phyloP scores from a whole-genome alignment of 2,888 invertebrate species.

The Melanophora roralis region DNA sequence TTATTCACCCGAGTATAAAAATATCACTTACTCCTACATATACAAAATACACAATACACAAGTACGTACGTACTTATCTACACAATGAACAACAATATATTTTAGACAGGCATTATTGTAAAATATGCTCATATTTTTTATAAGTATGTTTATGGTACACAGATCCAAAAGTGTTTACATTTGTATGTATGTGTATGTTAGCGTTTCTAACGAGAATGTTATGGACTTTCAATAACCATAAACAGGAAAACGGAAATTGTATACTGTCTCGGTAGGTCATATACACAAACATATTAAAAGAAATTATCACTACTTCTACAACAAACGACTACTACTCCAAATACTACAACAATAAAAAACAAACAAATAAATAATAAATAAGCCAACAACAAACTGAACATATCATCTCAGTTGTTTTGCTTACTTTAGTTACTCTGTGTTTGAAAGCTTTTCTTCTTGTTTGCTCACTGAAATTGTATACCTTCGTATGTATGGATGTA shows the following conservation, averaged over 20 bases:
- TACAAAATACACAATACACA: too few relatives aligned
- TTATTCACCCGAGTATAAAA: too few relatives aligned
- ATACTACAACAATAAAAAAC: constrained; percentile 15
- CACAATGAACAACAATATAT: too few relatives aligned
- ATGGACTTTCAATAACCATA: constrained; percentile 70
- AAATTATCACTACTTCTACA: constrained; percentile 11
- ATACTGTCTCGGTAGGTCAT: constrained; percentile 67
- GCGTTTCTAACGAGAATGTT: constrained; percentile 7
- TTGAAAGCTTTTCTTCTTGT: constrained; percentile 25
- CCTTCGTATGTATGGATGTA: background rate
- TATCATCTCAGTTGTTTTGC: background rate
- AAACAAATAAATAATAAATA: background rate
- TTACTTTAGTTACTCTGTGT: background rate
- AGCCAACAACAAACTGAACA: constrained; percentile 13
- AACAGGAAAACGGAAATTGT: constrained; percentile 75
- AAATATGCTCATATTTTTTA: too few relatives aligned
- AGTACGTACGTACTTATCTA: too few relatives aligned
- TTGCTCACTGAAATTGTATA: constrained; percentile 18
- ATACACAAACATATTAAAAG: constrained; percentile 60
- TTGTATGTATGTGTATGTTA: background rate
- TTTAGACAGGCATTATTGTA: too few relatives aligned
- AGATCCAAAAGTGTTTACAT: background rate
- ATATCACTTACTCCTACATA: too few relatives aligned
- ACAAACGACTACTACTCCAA: background rate
- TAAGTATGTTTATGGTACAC: too few relatives aligned